phyloP scores from a whole-genome alignment of 1,140 invertebrate species.

The Nilaparvata lugens region DNA sequence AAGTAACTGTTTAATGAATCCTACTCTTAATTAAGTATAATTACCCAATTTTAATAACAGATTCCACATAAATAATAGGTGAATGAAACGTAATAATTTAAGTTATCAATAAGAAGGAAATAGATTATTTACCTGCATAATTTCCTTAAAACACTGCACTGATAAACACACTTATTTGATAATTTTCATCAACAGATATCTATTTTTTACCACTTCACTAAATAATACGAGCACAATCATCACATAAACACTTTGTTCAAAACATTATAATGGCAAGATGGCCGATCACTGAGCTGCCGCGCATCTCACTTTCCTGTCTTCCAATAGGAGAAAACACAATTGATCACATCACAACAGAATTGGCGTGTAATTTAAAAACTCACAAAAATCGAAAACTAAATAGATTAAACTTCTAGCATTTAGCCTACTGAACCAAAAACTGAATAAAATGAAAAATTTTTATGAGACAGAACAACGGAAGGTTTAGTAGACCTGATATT shows the following conservation, averaged over 20 bases:
- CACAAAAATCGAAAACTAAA: no score
- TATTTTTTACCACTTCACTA: not conserved
- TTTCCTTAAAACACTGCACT: not conserved
- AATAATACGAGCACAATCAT: slow-evolving; percentile 1
- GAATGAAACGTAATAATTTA: not conserved
- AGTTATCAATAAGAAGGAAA: not conserved
- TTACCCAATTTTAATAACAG: not conserved
- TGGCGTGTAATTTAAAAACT: no score
- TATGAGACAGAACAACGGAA: no score
- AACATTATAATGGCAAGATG: slow-evolving; percentile 25
- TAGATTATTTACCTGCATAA: not conserved
- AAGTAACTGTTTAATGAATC: not conserved
- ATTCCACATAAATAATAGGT: not conserved
- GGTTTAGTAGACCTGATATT: no score
- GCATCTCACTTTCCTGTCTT: slow-evolving; percentile 22
- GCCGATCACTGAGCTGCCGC: slow-evolving; percentile 19
- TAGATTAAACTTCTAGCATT: no score
- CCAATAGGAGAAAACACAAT: slow-evolving; percentile 22
- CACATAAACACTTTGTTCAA: slow-evolving; percentile 17
- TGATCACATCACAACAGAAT: slow-evolving; percentile 16
- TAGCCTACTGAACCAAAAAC: no score
- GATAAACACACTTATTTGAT: not conserved
- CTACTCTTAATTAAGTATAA: not conserved
- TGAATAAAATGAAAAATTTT: no score
- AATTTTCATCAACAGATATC: not conserved